Evolutionary conservation across 2,888 invertebrate genomes (phyloP), one percentile per base, ranked within the genome.

Genomic region (Mayetiola destructor): DNA sequence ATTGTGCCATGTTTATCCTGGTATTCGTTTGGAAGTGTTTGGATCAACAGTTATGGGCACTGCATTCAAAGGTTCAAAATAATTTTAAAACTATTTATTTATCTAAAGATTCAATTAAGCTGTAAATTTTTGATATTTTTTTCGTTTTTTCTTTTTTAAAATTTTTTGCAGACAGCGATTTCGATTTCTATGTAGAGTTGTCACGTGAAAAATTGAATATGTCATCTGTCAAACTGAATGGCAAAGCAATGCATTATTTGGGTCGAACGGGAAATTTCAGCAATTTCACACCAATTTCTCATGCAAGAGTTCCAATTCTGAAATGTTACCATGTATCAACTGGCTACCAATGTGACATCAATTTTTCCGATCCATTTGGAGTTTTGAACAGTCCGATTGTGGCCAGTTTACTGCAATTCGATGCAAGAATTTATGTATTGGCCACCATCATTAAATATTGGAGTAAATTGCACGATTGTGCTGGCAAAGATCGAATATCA

Each of bases 161-260:
- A n/a, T 18, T 40, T 40, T 21, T 21, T 35, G 21, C 35, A 55
- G 55, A 55, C 20, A 36, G 36, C 9, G 55, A 55, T 23, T 55
- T 55, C n/a, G 55, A 55, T 23, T 55, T 55, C 23, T 55, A 32
- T 32, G 35, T 55, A 12, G 55, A 55, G n/a, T 16, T 55, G 9
- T n/a, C 55, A 27, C 48, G 48, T n/a, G 21, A n/a, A n/a, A 23
- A 23, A 4, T 27, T 48, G 9, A 48, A 48, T 27, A 27, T 16
- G 9, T 27, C 23, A 14, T 27, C 48, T 3, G 48, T 27, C 1
- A 27, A 14, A 27, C n/a, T 48, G 4, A 48, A 27, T n/a, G 48
- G 27, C 2, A 21, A 9, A 55, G 23, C 23, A 2, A 35, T 35
- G 37, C 16, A 55, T n/a, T 21, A 36, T 37, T 14, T 55, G n/a